phyloP scores from a whole-genome alignment of 2,113 vertebrate genomes.

The Diadophis punctatus region DNA sequence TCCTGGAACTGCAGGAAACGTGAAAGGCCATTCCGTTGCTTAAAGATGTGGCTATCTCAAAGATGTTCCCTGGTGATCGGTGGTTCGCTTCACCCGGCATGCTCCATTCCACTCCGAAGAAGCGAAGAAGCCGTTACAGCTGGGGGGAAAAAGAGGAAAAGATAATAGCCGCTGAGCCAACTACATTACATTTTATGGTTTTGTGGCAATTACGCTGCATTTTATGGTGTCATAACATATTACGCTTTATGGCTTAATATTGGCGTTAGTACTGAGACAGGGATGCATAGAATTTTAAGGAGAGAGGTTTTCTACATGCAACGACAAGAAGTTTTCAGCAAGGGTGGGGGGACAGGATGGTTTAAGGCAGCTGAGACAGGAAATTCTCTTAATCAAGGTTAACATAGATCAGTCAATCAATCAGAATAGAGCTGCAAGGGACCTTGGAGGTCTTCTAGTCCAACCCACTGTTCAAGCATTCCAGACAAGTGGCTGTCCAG shows the following conservation, averaged over 20 bases:
- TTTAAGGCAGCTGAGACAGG: neutral
- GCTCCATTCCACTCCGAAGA: constrained; percentile 12
- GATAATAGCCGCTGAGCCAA: constrained; percentile 30
- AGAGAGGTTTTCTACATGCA: constrained; percentile 21
- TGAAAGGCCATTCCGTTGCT: neutral
- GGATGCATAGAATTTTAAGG: constrained; percentile 53
- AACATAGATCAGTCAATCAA: no score
- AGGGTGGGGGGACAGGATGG: neutral
- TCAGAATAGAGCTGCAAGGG: no score
- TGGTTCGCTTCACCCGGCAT: constrained; percentile 27
- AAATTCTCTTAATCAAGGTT: neutral
- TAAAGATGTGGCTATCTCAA: neutral
- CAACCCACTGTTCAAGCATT: no score
- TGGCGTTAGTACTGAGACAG: constrained; percentile 19
- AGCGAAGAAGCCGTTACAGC: constrained; percentile 32
- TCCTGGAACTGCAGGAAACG: neutral
- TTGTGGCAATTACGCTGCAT: constrained; percentile 46
- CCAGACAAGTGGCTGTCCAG: no score
- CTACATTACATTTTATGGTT: constrained; percentile 56
- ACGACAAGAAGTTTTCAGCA: neutral
- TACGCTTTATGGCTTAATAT: constrained; percentile 54
- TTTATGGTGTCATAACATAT: constrained; percentile 59
- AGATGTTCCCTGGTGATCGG: constrained; percentile 17
- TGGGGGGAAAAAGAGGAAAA: accelerated
- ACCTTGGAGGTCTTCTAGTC: no score